Evolutionary conservation across 2,797 vertebrate genomes (phyloP), one percentile per base, ranked within the genome.

Genomic region (Meda fulgida): DNA sequence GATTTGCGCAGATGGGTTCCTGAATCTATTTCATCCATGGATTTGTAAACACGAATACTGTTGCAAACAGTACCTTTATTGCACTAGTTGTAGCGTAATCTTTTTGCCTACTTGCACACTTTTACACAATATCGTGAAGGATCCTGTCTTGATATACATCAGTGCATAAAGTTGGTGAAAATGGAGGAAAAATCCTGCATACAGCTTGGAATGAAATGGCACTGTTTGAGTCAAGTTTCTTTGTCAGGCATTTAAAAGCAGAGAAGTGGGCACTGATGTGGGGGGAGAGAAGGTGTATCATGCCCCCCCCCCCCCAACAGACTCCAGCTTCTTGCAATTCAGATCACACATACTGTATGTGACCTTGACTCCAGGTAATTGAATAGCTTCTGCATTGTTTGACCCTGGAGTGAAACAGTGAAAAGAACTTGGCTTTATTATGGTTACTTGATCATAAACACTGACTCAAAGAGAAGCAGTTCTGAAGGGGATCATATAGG

Each of bases 301-400:
- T n/a, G n/a, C n/a, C n/a, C n/a, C n/a, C n/a, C n/a, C 40, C 43
- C 43, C 43, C 3, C 29, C 10, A 76, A 26, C 23, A 14, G 31
- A 38, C 21, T 60, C 51, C 11, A 13, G 58, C 71, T 70, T 78
- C 51, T 84, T 84, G 19, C 69, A 58, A 73, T 66, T 70, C 78
- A 80, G 67, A 66, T 65, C 66, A 71, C 77, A 51, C 23, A 2
- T 23, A 73, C 43, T 48, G 46, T 48, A 2, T 23, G 26, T 65
- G 43, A 80, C 78, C 67, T 80, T 80, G 84, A 85, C 84, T 72
- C 23, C 2, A 38, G 31, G 69, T 84, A 65, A 67, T 78, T 46
- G 7, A 71, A 66, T 53, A 21, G 46, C 55, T 65, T 80, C 14
- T 80, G 78, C 58, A 66, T 80, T 67, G 58, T 85, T 75, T 81